These are phyloP conservation scores for Aurelia sp. DNA, from an alignment of 30 jellyfish, hydroid and myxozoan genomes.

Conservation along the genomic window DNA sequence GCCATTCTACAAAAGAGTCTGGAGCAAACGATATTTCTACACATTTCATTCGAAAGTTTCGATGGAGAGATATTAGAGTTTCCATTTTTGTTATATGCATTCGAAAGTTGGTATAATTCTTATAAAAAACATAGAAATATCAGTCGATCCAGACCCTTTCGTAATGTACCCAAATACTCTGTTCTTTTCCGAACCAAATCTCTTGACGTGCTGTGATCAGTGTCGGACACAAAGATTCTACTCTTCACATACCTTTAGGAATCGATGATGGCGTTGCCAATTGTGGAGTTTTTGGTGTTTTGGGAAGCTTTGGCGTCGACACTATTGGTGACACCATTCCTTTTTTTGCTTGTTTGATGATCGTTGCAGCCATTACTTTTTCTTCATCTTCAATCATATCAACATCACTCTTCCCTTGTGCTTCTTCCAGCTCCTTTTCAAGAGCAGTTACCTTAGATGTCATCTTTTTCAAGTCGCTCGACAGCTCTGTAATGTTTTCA, in stretches of 20 bases:
- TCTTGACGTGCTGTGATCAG: too few species aligned
- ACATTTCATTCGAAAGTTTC: too few species aligned
- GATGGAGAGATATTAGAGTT: neutral
- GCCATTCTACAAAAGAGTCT: too few species aligned
- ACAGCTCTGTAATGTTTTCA: slow-evolving; percentile 7
- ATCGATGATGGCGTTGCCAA: slow-evolving; percentile 21
- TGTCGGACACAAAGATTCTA: too few species aligned
- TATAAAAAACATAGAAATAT: neutral
- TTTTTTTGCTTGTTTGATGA: neutral
- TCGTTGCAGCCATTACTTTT: neutral
- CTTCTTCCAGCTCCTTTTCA: slow-evolving; percentile 1
- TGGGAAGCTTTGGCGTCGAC: neutral
- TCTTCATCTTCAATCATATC: slow-evolving; percentile 12
- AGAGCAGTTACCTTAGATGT: neutral
- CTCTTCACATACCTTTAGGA: slow-evolving; percentile 15
- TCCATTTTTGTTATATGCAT: neutral
- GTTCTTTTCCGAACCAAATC: too few species aligned
- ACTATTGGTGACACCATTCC: neutral
- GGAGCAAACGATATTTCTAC: too few species aligned
- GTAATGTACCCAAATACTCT: too few species aligned
- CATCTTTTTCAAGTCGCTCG: slow-evolving; percentile 3
- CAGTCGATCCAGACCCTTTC: neutral
- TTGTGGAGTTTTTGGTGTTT: slow-evolving; percentile 7
- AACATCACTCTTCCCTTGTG: neutral
- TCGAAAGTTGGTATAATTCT: neutral